phyloP scores from a whole-genome alignment of 2,888 invertebrate species.

The Diabrotica balteata region DNA sequence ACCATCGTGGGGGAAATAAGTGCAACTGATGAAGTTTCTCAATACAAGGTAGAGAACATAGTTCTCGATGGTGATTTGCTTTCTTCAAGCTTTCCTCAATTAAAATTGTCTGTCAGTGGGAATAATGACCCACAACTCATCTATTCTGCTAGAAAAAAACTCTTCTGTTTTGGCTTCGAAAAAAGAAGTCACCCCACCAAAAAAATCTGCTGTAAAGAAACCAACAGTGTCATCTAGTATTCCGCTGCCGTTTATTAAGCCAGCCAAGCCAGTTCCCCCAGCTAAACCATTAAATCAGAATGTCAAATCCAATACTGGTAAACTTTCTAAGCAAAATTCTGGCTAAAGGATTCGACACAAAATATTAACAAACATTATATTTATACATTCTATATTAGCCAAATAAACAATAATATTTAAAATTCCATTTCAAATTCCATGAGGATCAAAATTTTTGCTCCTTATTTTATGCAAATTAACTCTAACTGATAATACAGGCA shows the following conservation, averaged over 20 bases:
- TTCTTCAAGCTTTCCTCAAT: no score
- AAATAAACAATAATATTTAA: no score
- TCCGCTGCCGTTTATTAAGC: slow-evolving; percentile 15
- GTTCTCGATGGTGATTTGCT: no score
- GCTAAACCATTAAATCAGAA: slow-evolving; percentile 20
- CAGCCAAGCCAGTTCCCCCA: not conserved
- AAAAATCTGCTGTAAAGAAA: slow-evolving; percentile 15
- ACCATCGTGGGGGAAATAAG: slow-evolving; percentile 34
- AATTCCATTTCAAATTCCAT: no score
- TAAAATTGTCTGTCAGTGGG: slow-evolving; percentile 10
- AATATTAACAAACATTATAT: slow-evolving; percentile 45
- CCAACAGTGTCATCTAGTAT: slow-evolving; percentile 12
- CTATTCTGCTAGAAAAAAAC: slow-evolving; percentile 6
- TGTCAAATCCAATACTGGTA: slow-evolving; percentile 16
- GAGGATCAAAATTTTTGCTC: no score
- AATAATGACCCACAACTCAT: not conserved
- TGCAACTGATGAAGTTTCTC: no score
- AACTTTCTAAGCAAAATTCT: slow-evolving; percentile 28
- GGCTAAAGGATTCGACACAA: slow-evolving; percentile 22
- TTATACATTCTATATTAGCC: no score
- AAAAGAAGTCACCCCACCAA: slow-evolving; percentile 9
- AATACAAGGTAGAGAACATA: no score
- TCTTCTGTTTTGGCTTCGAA: slow-evolving; percentile 5
- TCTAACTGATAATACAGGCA: no score
- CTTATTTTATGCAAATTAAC: no score